Evolutionary conservation across 2,113 vertebrate species (phyloP), one percentile per base, ranked within the genome.

Genomic region (Saimiri boliviensis): DNA sequence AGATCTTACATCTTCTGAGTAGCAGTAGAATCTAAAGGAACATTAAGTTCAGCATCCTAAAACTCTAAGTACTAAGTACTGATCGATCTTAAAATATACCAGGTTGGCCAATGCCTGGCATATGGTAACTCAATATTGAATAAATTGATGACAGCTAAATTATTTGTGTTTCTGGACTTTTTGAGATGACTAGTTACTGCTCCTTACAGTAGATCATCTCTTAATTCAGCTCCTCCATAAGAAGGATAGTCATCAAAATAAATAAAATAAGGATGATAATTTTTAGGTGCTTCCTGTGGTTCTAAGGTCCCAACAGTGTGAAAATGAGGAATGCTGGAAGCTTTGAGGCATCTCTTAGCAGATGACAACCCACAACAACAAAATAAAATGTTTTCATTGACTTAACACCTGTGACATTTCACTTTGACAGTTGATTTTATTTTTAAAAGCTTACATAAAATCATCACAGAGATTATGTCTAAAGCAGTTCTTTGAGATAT

Each of bases 361-460:
- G 16, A 49, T 47, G 37, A 58, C 40, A 93, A 86, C 21, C 70
- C 85, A 56, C 6, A 45, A 52, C 14, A 60, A 35, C 25, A 84
- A 76, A 17, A 95, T 96, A 74, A 90, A 79, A n/a, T 73, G 6
- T 71, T 92, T 93, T 86, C 49, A 49, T 20, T 79, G 79, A 79
- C 37, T 89, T 85, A 85, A 89, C 13, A 80, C 63, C 76, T 93
- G 30, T 84, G 89, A 91, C 21, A 90, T 47, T 96, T 95, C 56
- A 92, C 23, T 86, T 87, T 45, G 66, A 92, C 87, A 21, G 21
- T 58, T 80, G 32, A 87, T 58, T 94, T 97, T 49, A 93, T 96
- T 96, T 95, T 97, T n/a, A 93, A 95, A 97, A 94, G 5, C 4
- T 81, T 96, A 89, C 13, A 83, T 88, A 70, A 95, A 93, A 83